Evolutionary conservation across 1,140 invertebrate genomes (phyloP).

Genomic region (Drosophila melanica): DNA sequence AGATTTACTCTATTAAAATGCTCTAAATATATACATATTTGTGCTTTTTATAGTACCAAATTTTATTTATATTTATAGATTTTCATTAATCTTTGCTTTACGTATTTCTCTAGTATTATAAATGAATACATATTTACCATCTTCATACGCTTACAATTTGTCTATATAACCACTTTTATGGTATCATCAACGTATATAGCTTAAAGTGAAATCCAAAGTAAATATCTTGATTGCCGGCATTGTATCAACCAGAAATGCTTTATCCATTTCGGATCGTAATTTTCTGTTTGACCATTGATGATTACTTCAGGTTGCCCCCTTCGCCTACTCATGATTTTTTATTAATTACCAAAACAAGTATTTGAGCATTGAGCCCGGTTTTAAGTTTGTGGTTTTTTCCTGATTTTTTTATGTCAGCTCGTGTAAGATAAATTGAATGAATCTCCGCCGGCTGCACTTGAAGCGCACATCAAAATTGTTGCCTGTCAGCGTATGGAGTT

Average conservation of each 20-base stretch:
- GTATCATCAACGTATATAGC: conserved; percentile 16
- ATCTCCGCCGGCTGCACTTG: conserved; percentile 68
- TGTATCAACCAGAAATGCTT: conserved; percentile 26
- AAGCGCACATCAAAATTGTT: conserved; percentile 80
- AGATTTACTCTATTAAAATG: not conserved
- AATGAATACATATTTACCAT: not conserved
- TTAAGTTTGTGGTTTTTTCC: conserved; percentile 10
- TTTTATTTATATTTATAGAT: no score
- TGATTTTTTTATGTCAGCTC: conserved; percentile 37
- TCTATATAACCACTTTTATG: conserved; percentile 2
- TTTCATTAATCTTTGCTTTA: not conserved
- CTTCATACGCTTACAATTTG: conserved; percentile 1
- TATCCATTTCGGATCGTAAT: conserved; percentile 43
- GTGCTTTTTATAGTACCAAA: no score
- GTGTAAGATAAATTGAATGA: conserved; percentile 77
- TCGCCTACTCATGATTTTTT: conserved; percentile 44
- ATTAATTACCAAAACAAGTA: conserved; percentile 74
- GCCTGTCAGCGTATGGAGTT: conserved; percentile 57
- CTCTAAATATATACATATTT: not conserved
- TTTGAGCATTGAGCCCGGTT: conserved; percentile 47
- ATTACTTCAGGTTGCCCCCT: conserved; percentile 37
- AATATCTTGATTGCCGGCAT: conserved; percentile 39
- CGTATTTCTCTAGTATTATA: not conserved
- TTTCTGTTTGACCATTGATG: conserved; percentile 53
- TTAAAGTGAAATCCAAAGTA: conserved; percentile 36